Conservation (phyloP, 2,113 vertebrate species). For the Rhodinocichla rosea region DNA sequence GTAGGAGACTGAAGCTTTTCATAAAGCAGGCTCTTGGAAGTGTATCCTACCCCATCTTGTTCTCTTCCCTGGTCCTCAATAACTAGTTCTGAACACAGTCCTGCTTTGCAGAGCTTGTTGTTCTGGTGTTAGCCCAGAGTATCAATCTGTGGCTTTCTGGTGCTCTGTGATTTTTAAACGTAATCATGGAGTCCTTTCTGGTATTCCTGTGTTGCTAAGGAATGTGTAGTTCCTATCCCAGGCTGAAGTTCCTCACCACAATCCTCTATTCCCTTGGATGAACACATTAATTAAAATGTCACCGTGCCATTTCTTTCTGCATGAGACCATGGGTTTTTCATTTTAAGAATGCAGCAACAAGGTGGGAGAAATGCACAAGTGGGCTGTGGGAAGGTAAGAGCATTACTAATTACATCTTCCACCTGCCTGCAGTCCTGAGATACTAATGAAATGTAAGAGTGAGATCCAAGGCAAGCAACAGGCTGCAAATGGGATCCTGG, state of each 20-base stretch:
- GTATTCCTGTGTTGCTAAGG: not conserved
- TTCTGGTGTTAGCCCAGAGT: not conserved
- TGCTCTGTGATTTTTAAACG: not conserved
- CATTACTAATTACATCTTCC: not conserved
- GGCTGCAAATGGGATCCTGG: not conserved
- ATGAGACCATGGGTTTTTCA: not conserved
- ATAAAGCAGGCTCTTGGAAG: not conserved
- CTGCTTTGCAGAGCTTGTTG: not conserved
- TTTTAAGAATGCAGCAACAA: slow-evolving; percentile 5
- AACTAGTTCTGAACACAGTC: not conserved
- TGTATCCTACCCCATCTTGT: not conserved
- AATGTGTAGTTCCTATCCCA: not conserved
- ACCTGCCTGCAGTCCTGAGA: not conserved
- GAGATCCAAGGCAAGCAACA: not conserved
- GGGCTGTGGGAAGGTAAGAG: not conserved
- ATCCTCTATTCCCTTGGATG: not conserved
- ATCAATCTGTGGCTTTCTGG: not conserved
- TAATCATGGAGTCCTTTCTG: not conserved
- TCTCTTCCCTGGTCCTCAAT: not conserved
- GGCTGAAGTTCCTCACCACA: not conserved
- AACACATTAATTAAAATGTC: slow-evolving; percentile 62
- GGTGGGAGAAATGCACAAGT: not conserved
- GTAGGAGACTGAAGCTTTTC: not conserved
- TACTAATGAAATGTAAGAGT: not conserved
- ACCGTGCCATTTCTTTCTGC: slow-evolving; percentile 6